Evolutionary conservation across 2,113 vertebrate species (phyloP).

Genomic region (Hydrochoerus hydrochaeris): DNA sequence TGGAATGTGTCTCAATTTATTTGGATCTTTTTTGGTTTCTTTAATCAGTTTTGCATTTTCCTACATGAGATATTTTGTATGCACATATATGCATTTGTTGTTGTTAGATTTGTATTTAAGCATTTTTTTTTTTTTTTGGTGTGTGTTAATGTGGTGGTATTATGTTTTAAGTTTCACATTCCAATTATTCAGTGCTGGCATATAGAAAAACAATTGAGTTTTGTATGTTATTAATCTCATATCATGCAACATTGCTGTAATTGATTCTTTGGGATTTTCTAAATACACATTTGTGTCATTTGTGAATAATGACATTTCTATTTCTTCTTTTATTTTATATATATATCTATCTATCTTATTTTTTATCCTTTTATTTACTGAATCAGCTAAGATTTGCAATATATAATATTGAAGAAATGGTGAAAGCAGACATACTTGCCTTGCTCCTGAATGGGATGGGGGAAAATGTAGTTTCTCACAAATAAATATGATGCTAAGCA

Average conservation of each 20-base stretch:
- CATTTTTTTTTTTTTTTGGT: neutral
- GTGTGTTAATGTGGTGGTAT: neutral
- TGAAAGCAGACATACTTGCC: neutral
- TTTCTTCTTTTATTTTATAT: neutral
- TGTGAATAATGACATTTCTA: neutral
- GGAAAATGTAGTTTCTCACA: neutral
- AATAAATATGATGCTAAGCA: neutral
- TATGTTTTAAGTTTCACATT: neutral
- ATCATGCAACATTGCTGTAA: neutral
- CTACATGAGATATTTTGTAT: neutral
- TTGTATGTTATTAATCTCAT: conserved; percentile 1
- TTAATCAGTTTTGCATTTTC: neutral
- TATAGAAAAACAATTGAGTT: neutral
- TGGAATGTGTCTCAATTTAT: no score
- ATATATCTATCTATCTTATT: no score
- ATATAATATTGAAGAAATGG: neutral
- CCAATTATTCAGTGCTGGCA: neutral
- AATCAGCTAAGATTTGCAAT: neutral
- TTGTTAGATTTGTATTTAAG: neutral
- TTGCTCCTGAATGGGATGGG: neutral
- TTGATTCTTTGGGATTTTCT: neutral
- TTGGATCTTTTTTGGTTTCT: neutral
- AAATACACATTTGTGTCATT: neutral
- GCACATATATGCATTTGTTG: neutral
- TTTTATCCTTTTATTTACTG: neutral